Conservation (phyloP, 2,888 invertebrate species). For the Acleris literana region DNA sequence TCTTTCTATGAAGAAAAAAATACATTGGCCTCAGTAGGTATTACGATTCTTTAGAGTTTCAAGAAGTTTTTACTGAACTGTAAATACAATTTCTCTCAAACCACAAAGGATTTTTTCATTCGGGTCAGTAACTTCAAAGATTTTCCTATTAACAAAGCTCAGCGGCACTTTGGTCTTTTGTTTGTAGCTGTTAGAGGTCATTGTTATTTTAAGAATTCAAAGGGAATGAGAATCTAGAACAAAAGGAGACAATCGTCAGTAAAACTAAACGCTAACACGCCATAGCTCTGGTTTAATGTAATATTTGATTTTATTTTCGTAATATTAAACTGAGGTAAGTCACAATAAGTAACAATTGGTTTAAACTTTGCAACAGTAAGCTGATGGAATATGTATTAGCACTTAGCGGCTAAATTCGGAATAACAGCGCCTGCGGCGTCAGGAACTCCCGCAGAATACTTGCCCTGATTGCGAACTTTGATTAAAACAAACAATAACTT, state of each 20-base stretch:
- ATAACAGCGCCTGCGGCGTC: constrained; percentile 49
- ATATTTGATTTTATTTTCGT: constrained; percentile 6
- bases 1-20: constrained; percentile 15
- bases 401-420: constrained; percentile 51
- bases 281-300: constrained; percentile 3
- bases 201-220: constrained; percentile 21
- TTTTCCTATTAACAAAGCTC: constrained; percentile 24
- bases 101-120: constrained; percentile 30
- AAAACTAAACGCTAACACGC: constrained; percentile 16
- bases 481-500: constrained; percentile 9
- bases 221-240: constrained; percentile 17
- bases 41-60: constrained; percentile 13
- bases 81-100: constrained; percentile 21
- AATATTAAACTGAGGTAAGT: neutral
- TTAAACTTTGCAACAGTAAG: constrained; percentile 48
- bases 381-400: constrained; percentile 60
- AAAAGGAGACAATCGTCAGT: constrained; percentile 15
- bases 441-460: neutral
- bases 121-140: constrained; percentile 26
- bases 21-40: constrained; percentile 2
- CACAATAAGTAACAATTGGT: neutral
- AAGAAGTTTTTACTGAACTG: constrained; percentile 17
- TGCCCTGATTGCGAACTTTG: neutral
- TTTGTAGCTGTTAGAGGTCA: constrained; percentile 25
- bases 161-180: constrained; percentile 25